Evolutionary conservation across 1,140 invertebrate genomes (phyloP), one percentile per base, ranked within the genome.

Genomic region (Danaus melanippus): DNA sequence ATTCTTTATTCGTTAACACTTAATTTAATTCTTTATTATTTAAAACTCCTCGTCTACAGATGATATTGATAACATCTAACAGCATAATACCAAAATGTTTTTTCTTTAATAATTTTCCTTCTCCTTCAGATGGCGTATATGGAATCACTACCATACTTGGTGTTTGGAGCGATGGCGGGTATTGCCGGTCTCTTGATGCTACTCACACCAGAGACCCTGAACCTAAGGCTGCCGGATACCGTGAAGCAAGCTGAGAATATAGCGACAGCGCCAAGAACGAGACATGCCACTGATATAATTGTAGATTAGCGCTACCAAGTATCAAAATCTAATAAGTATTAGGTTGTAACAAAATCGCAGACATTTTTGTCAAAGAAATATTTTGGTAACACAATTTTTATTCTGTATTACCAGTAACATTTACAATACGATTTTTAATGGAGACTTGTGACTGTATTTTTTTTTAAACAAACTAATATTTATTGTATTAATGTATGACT

Each of bases 161-260:
- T 94, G 0, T 94, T 94, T 69, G 92, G 91, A 0, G 66, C 80
- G 12, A 89, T 91, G 76, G 89, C 92, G 2, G 79, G 91, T 4
- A 64, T 84, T 0, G 89, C 92, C 9, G 92, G 91, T 0, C 43
- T 90, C 9, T 73, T 93, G 15, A 89, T 92, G 11, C 79, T 93
- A 39, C 76, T 90, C 10, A 91, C 93, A 49, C 93, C 93, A 0
- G 93, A 95, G 87, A 94, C 93, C 1, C 83, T 92, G 43, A 88
- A 90, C 44, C 79, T 87, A 1, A 89, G 90, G 48, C 79, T 94
- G 48, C 93, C 93, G 1, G 92, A 93, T 67, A 93, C 92, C 4
- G 84, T 94, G 10, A 86, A 88, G 62, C 92, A 94, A 63, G 92
- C 78, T 0, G 78, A 79, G 58, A 53, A 57, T 15, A 76, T 80